phyloP scores from a whole-genome alignment of 1,140 invertebrate species.

The Eupristina koningsbergeri region DNA sequence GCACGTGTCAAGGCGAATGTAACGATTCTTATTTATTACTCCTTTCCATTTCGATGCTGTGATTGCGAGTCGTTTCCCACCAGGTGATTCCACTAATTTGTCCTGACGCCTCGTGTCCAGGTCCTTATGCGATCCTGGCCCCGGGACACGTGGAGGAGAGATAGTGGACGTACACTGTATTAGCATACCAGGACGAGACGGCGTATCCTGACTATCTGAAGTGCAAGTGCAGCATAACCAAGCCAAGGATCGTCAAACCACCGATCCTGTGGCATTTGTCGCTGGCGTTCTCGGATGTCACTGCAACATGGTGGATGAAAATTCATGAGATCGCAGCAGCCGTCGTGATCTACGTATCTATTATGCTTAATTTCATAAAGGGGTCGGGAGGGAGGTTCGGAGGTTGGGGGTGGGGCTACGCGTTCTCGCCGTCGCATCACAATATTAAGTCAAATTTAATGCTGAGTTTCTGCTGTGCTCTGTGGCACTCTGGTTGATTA shows the following conservation, averaged over 20 bases:
- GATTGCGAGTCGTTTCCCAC: neutral
- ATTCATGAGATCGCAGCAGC: conserved; percentile 35
- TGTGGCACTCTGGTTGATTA: neutral
- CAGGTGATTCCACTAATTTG: neutral
- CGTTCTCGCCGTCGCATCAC: neutral
- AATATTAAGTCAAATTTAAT: neutral
- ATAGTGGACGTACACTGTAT: neutral
- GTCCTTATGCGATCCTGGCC: neutral
- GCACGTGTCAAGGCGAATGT: neutral
- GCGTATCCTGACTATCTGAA: conserved; percentile 62
- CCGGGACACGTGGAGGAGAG: neutral
- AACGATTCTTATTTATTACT: neutral
- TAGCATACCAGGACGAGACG: conserved; percentile 24
- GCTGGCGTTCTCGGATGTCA: conserved; percentile 62
- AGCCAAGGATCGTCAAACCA: conserved; percentile 54
- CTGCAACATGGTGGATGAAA: conserved; percentile 59
- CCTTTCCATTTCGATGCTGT: neutral
- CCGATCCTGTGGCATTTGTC: conserved; percentile 44
- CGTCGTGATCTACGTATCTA: neutral
- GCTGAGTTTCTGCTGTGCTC: neutral
- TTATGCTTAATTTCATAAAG: conserved; percentile 29
- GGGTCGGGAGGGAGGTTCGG: neutral
- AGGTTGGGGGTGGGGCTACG: too few species aligned
- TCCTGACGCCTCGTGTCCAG: neutral
- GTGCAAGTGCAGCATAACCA: conserved; percentile 57